phyloP scores from a whole-genome alignment of 1,140 invertebrate genomes.

The Drosophila navojoa region DNA sequence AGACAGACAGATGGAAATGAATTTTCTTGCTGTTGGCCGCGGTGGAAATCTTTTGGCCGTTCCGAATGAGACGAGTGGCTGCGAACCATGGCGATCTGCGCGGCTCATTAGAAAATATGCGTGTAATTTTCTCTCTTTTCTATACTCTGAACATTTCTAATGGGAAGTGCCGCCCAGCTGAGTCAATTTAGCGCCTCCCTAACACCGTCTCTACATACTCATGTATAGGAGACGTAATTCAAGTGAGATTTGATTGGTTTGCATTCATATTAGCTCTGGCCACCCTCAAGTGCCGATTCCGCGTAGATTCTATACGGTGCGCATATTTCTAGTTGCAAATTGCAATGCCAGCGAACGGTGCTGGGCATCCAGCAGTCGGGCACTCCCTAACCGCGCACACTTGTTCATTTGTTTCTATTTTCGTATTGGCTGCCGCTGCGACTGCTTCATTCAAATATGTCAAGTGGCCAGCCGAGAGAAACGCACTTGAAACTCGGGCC shows the following conservation, averaged over 20 bases:
- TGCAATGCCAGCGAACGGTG: too few species aligned
- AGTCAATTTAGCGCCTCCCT: too few species aligned
- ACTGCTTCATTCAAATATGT: conserved; percentile 68
- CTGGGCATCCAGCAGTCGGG: too few species aligned
- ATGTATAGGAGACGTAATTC: too few species aligned
- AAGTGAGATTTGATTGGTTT: too few species aligned
- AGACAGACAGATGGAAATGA: conserved; percentile 25
- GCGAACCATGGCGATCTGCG: conserved; percentile 69
- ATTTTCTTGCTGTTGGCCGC: neutral
- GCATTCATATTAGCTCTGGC: too few species aligned
- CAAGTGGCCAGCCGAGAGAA: conserved; percentile 56
- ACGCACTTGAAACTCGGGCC: conserved; percentile 63
- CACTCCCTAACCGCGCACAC: too few species aligned
- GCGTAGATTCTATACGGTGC: too few species aligned
- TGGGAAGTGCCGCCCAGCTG: too few species aligned
- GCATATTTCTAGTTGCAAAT: too few species aligned
- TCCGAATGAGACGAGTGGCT: conserved; percentile 52
- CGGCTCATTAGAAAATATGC: conserved; percentile 82
- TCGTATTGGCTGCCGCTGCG: conserved; percentile 42
- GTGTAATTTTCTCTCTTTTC: conserved; percentile 72
- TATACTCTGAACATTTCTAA: conserved; percentile 2
- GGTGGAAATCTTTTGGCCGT: conserved; percentile 23
- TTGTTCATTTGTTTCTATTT: conserved; percentile 38
- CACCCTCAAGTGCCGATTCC: too few species aligned
- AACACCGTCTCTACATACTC: too few species aligned